Percentiles rank a stretch among this genome's conserved stretches.
Conservation (phyloP, 2,113 vertebrate genomes). For the Hippocampus comes region DNA sequence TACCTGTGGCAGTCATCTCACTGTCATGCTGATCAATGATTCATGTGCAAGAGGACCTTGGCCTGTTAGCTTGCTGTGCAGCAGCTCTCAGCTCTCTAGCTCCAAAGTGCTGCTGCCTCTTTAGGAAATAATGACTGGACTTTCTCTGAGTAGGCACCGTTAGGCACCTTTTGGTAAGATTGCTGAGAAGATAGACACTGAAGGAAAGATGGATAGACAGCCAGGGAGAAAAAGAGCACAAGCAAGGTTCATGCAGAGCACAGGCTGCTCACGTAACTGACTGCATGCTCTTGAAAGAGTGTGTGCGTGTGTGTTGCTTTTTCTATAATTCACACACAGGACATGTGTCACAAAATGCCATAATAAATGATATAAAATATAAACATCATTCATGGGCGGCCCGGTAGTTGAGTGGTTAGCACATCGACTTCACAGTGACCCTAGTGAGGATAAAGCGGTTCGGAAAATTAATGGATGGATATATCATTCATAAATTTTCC, state of each 20-base stretch:
- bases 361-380: neutral
- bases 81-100: conserved; percentile 43
- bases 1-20: conserved; percentile 68
- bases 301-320: conserved; percentile 19
- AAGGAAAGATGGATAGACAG: conserved; percentile 47
- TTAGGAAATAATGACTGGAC: conserved; percentile 60
- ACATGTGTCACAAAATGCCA: neutral
- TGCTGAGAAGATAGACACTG: conserved; percentile 29
- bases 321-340: too few relatives aligned
- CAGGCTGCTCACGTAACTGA: conserved; percentile 51
- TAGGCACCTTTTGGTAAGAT: conserved; percentile 21
- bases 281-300: conserved; percentile 37
- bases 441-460: too few relatives aligned
- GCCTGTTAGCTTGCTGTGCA: conserved; percentile 57
- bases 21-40: conserved; percentile 70
- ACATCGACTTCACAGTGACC: too few relatives aligned
- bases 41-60: conserved; percentile 48
- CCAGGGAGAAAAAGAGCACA: conserved; percentile 21
- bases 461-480: too few relatives aligned
- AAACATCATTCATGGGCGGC: too few relatives aligned
- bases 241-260: conserved; percentile 51
- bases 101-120: conserved; percentile 25
- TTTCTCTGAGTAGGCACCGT: conserved; percentile 30
- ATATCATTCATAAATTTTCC: neutral
- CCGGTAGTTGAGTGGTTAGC: too few relatives aligned